phyloP scores from a whole-genome alignment of 2,113 vertebrate species.

The Cervus canadensis region DNA sequence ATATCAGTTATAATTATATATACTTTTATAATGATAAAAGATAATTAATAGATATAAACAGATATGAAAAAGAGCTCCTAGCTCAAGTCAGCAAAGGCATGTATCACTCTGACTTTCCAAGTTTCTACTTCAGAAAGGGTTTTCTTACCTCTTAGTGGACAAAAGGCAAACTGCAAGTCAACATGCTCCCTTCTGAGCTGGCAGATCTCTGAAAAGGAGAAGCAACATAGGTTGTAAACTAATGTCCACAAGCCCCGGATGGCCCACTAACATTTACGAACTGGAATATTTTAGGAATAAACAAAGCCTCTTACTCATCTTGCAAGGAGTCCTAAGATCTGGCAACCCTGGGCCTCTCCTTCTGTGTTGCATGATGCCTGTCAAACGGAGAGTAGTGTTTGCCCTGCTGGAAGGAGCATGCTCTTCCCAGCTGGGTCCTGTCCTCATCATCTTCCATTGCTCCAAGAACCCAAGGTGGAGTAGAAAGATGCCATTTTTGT shows the following conservation, averaged over 20 bases:
- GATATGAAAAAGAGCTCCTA: not conserved
- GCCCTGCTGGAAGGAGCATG: fast-evolving
- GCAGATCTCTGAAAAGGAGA: not conserved
- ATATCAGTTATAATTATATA: not conserved
- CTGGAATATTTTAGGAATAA: not conserved
- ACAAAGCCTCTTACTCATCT: not conserved
- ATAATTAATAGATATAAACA: not conserved
- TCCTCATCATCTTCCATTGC: not conserved
- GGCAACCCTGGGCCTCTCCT: not conserved
- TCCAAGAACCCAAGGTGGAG: not conserved
- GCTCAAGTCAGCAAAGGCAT: not conserved
- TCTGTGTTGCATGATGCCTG: not conserved
- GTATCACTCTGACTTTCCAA: not conserved
- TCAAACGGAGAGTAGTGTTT: not conserved
- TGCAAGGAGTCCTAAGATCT: not conserved
- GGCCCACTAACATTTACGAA: not conserved
- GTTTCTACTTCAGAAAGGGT: not conserved
- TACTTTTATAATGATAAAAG: not conserved
- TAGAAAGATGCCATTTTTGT: not conserved
- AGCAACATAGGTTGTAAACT: not conserved
- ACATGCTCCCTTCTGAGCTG: not conserved
- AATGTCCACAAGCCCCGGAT: not conserved
- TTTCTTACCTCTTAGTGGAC: not conserved
- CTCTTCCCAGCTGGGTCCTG: not conserved
- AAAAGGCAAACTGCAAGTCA: not conserved